These are phyloP conservation scores for Podocnemis expansa DNA, from an alignment of 2,113 vertebrate species.

Conservation along the genomic window DNA sequence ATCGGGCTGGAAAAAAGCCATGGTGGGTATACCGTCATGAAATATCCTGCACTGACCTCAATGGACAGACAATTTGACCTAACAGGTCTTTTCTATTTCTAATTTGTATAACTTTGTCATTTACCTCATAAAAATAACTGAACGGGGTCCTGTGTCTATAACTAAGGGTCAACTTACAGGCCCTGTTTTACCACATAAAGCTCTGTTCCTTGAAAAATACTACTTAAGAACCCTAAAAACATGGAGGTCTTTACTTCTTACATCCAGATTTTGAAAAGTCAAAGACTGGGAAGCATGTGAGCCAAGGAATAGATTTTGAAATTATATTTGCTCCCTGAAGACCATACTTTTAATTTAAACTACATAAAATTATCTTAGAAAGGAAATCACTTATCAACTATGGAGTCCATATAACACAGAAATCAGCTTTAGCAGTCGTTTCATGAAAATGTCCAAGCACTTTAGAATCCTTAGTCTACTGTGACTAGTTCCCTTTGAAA, in stretches of 20 bases:
- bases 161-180: background rate
- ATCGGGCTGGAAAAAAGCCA: background rate
- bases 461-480: background rate
- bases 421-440: background rate
- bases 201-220: background rate
- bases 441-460: background rate
- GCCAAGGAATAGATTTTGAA: background rate
- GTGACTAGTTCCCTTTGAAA: background rate
- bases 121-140: background rate
- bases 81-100: background rate
- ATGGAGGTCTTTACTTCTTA: background rate
- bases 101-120: background rate
- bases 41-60: background rate
- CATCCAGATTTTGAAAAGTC: background rate
- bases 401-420: background rate
- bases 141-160: conserved; percentile 9
- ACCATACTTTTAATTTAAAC: background rate
- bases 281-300: background rate
- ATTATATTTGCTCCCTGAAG: background rate
- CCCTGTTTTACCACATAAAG: background rate
- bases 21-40: background rate
- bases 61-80: conserved; percentile 14
- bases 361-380: background rate
- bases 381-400: background rate
- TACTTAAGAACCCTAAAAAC: background rate